These are phyloP conservation scores for Calephelis virginiensis DNA, from an alignment of 1,140 invertebrate genomes.

Conservation along the genomic window DNA sequence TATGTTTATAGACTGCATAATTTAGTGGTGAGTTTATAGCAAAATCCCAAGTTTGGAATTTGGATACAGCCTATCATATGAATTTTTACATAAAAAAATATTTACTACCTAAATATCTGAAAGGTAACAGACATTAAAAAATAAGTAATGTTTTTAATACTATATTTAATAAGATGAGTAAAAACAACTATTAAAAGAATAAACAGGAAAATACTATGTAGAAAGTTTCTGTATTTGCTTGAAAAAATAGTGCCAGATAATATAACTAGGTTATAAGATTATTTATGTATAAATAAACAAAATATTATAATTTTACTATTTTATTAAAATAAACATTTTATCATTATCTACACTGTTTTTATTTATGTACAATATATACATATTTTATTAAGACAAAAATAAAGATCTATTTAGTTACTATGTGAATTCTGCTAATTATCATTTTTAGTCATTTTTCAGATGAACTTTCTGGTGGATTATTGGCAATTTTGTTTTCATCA, in stretches of 20 bases:
- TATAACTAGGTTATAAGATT: neutral
- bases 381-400: constrained; percentile 7
- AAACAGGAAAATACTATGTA: neutral
- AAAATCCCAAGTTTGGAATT: too few species aligned
- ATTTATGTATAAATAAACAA: constrained; percentile 3
- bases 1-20: too few species aligned
- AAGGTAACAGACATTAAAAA: too few species aligned
- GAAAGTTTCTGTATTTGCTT: neutral
- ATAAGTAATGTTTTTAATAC: too few species aligned
- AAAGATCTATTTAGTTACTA: neutral
- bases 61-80: too few species aligned
- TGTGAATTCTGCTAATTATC: neutral
- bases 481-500: constrained; percentile 37
- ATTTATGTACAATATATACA: constrained; percentile 39
- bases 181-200: neutral
- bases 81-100: too few species aligned
- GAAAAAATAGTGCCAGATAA: constrained; percentile 7
- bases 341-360: constrained; percentile 24
- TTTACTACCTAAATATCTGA: too few species aligned
- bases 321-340: constrained; percentile 26
- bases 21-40: too few species aligned
- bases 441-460: constrained; percentile 15
- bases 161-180: too few species aligned
- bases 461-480: constrained; percentile 21
- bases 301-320: constrained; percentile 17